Evolutionary conservation across 2,113 vertebrate species (phyloP).

Genomic region (Litocranius walleri): DNA sequence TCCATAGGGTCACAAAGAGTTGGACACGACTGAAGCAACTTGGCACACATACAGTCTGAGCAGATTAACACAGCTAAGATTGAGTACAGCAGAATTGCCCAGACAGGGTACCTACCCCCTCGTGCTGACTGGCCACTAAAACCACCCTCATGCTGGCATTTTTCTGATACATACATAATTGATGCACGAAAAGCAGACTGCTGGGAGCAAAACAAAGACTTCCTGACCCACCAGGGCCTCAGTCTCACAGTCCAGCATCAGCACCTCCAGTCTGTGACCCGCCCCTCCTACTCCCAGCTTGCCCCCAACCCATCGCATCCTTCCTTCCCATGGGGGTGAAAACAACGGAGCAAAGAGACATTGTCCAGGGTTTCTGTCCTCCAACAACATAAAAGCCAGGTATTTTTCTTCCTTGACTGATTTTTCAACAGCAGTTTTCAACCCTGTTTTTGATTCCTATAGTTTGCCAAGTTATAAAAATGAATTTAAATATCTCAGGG

Average conservation of each 20-base stretch:
- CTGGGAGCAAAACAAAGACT: not conserved
- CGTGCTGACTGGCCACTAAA: not conserved
- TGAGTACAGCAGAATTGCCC: not conserved
- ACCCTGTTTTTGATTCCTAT: not conserved
- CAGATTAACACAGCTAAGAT: not conserved
- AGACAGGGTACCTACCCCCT: not conserved
- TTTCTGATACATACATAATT: not conserved
- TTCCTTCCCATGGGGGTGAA: not conserved
- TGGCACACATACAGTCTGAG: not conserved
- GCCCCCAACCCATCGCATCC: not conserved
- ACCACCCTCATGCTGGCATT: not conserved
- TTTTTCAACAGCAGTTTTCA: not conserved
- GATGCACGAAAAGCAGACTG: not conserved
- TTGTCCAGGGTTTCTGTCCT: not conserved
- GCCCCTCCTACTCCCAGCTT: too few relatives aligned
- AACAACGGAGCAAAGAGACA: accelerated
- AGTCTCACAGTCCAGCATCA: too few relatives aligned
- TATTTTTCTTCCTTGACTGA: not conserved
- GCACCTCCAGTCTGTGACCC: too few relatives aligned
- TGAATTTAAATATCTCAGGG: not conserved
- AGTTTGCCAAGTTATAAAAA: not conserved
- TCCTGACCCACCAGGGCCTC: too few relatives aligned
- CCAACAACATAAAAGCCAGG: not conserved
- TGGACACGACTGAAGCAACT: not conserved
- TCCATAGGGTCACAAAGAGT: not conserved